Evolutionary conservation across 2,888 invertebrate species (phyloP).

Genomic region (Punctoribates punctum): DNA sequence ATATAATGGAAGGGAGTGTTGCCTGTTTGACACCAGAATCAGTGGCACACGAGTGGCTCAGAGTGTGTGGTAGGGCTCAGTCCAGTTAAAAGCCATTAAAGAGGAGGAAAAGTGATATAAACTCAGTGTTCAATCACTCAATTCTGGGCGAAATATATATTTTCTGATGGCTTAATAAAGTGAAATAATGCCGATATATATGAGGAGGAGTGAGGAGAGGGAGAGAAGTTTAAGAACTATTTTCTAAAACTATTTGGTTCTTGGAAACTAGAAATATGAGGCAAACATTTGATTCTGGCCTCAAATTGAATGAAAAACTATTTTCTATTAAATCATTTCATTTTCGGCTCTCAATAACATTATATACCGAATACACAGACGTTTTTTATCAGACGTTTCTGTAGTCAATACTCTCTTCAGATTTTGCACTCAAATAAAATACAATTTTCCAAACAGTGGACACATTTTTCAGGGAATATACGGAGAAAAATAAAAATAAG

Average conservation of each 20-base stretch:
- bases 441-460: background rate
- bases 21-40: no score
- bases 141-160: no score
- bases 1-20: no score
- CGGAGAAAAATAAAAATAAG: background rate
- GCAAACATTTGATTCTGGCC: background rate
- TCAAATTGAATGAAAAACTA: slow-evolving; percentile 16
- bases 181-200: background rate
- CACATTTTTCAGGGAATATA: background rate
- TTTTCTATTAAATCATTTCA: slow-evolving; percentile 19
- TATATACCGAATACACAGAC: background rate
- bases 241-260: no score
- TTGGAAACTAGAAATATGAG: background rate
- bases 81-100: no score
- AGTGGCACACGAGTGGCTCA: no score
- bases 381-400: no score
- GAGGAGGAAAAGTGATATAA: no score
- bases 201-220: background rate
- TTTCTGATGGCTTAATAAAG: slow-evolving; percentile 17
- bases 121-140: no score
- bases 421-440: background rate
- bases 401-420: no score
- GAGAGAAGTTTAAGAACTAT: background rate
- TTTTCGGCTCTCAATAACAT: background rate
- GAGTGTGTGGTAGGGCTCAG: no score